Evolutionary conservation across 2,888 invertebrate species (phyloP), one percentile per base, ranked within the genome.

Genomic region (Hymenopus coronatus): DNA sequence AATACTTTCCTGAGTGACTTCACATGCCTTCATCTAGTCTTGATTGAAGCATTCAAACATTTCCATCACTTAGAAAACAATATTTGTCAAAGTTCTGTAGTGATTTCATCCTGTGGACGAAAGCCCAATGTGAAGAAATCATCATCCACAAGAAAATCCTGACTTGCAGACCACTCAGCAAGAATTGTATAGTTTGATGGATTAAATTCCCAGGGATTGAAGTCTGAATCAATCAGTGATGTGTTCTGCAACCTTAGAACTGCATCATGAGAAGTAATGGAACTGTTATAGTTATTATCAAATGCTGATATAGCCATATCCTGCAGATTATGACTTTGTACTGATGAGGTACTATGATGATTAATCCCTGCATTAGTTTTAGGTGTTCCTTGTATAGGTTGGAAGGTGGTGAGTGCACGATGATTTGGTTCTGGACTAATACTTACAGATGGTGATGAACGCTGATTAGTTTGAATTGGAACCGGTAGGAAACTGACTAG

Each of bases 51-150:
- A 40, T 12, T 40, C 40, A 12, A 40, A 12, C 9, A 12, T 12
- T 40, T 40, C 40, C 40, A 40, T 40, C 1, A 12, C 40, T 40
- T 40, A 40, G 12, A 40, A 1, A 40, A 40, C 12, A 8, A 20
- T 70, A 70, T 70, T 27, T 70, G 91, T 94, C 94, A 97, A 93
- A 97, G 95, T 94, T 97, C 97, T 92, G 97, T 97, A 92, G 97
- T 97, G 91, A 97, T 96, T 94, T 97, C 97, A 93, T 97, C 97
- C 94, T 97, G 97, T 87, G 97, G 97, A 92, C 97, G 95, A 93
- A 97, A 97, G 89, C 97, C 97, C 93, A 97, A 95, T 92, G 97
- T 96, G 91, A 96, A 96, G 92, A 97, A 96, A 93, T 97, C 97
- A 92, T 97, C 97, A 92, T 97, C 97, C 88, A 93, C 92, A 89